A percentile compares a stretch with the other conserved stretches of the same genome.
phyloP scores from a whole-genome alignment of 2,888 invertebrate species.

The Drosophila lutescens region DNA sequence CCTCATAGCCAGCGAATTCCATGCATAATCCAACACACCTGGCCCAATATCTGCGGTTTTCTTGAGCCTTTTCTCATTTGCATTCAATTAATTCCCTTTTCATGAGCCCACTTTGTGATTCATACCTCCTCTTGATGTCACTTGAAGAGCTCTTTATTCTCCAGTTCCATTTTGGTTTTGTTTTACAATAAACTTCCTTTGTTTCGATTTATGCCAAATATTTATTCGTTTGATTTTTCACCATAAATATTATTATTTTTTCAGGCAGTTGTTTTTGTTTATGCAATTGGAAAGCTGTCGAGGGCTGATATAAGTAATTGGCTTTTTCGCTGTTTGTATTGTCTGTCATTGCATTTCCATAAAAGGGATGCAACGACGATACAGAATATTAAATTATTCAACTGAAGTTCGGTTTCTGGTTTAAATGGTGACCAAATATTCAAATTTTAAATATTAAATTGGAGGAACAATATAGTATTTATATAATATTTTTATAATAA shows the following conservation, averaged over 20 bases:
- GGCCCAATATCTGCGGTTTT: constrained; percentile 27
- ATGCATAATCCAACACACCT: constrained; percentile 32
- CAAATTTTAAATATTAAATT: too few relatives aligned
- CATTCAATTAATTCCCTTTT: constrained; percentile 32
- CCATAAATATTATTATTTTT: constrained; percentile 36
- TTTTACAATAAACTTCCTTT: constrained; percentile 13
- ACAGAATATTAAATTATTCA: constrained; percentile 11
- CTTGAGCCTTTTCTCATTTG: constrained; percentile 26
- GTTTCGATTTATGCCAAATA: constrained; percentile 27
- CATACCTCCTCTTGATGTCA: background rate
- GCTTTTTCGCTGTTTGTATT: constrained; percentile 30
- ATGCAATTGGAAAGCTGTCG: constrained; percentile 21
- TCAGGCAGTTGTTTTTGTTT: constrained; percentile 17
- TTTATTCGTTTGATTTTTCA: constrained; percentile 33
- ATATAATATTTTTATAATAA: too few relatives aligned
- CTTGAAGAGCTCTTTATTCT: background rate
- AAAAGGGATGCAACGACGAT: background rate
- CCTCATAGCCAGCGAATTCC: constrained; percentile 47
- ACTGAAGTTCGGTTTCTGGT: background rate
- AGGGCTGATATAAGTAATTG: constrained; percentile 39
- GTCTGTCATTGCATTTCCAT: constrained; percentile 10
- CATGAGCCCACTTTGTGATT: constrained; percentile 9
- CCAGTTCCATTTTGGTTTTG: constrained; percentile 2
- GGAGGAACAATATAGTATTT: too few relatives aligned
- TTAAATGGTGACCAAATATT: background rate